Evolutionary conservation across 2,113 vertebrate genomes (phyloP).

Genomic region (Tapirus terrestris): DNA sequence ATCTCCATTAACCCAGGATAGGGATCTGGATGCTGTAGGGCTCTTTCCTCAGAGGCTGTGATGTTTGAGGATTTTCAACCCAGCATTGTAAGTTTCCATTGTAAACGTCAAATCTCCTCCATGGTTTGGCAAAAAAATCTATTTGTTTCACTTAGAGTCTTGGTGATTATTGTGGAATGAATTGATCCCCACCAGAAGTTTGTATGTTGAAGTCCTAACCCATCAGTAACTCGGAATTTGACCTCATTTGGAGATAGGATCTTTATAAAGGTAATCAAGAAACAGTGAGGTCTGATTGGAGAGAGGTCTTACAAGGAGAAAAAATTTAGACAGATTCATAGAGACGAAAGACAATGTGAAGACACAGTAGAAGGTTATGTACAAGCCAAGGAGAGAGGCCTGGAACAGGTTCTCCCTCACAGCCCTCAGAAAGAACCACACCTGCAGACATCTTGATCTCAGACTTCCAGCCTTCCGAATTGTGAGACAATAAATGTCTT

Average conservation of each 20-base stretch:
- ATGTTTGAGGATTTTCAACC: background rate
- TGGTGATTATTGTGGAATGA: background rate
- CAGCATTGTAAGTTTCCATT: too few species aligned
- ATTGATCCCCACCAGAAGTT: background rate
- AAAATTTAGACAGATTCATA: background rate
- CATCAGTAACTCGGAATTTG: background rate
- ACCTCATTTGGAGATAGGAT: background rate
- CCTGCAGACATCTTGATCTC: background rate
- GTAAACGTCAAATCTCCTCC: background rate
- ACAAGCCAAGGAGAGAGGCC: background rate
- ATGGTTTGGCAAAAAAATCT: background rate
- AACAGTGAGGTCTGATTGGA: background rate
- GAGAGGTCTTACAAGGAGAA: background rate
- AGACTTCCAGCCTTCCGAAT: background rate
- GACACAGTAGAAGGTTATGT: background rate
- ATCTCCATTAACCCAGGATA: accelerated
- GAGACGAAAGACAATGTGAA: background rate
- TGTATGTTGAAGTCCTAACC: background rate
- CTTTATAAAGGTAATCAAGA: background rate
- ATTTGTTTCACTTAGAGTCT: background rate
- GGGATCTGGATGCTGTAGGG: accelerated
- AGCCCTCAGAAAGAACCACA: background rate
- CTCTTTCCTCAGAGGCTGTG: background rate
- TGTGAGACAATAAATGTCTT: too few species aligned
- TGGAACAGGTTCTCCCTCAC: too few species aligned